These are phyloP conservation scores for Lepidochitona cinerea DNA, from an alignment of 2,888 invertebrate genomes.

Conservation along the genomic window DNA sequence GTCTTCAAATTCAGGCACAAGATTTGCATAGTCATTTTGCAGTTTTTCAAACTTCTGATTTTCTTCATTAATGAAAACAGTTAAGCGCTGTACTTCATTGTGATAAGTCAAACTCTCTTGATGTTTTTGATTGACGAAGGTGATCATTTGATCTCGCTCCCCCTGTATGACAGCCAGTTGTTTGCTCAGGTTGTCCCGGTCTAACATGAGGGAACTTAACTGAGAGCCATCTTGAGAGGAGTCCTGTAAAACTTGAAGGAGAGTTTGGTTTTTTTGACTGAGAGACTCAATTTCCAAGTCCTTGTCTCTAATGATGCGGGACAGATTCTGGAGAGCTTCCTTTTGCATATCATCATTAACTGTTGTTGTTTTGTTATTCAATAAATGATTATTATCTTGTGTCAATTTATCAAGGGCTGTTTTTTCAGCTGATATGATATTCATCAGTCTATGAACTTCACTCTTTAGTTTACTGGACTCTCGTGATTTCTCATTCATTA, in stretches of 20 bases:
- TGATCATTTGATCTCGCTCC: constrained; percentile 71
- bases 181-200: constrained; percentile 75
- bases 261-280: constrained; percentile 67
- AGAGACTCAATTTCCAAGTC: constrained; percentile 72
- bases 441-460: constrained; percentile 70
- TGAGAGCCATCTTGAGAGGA: constrained; percentile 42
- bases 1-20: constrained; percentile 69
- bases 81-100: constrained; percentile 84
- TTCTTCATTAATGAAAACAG: constrained; percentile 46
- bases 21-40: constrained; percentile 57
- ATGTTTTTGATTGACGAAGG: constrained; percentile 82
- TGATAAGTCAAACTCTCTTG: constrained; percentile 89
- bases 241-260: constrained; percentile 67
- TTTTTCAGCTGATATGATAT: constrained; percentile 66
- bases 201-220: constrained; percentile 50
- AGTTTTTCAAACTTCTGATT: constrained; percentile 54
- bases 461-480: constrained; percentile 67
- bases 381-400: constrained; percentile 61
- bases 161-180: constrained; percentile 77
- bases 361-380: constrained; percentile 65
- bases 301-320: constrained; percentile 70
- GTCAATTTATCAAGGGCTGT: constrained; percentile 68
- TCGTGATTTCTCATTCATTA: constrained; percentile 70
- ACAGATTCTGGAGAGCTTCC: constrained; percentile 70
- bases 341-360: constrained; percentile 67